These are phyloP conservation scores for Hymenochirus boettgeri DNA, from an alignment of 2,113 vertebrate species.

Conservation along the genomic window DNA sequence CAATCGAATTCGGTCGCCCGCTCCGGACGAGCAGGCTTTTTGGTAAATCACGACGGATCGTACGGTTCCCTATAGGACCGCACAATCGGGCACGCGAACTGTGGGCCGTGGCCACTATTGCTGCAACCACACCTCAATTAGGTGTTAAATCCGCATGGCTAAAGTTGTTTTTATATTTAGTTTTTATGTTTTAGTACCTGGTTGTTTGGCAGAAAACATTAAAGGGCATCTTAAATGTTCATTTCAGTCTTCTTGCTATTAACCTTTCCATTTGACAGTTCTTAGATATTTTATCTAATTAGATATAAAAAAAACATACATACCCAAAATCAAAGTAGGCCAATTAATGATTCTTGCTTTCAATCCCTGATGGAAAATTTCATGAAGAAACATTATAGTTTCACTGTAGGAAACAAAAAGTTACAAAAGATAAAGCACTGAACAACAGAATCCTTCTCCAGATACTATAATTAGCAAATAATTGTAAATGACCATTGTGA, in stretches of 20 bases:
- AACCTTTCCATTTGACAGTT: conserved; percentile 8
- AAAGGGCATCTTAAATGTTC: neutral
- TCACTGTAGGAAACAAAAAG: conserved; percentile 67
- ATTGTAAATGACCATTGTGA: neutral
- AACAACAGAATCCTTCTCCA: neutral
- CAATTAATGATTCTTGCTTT: conserved; percentile 97
- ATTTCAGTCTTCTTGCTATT: neutral
- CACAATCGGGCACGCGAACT: too few species aligned
- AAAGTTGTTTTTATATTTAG: too few species aligned
- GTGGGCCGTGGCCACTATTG: too few species aligned
- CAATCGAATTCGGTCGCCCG: too few species aligned
- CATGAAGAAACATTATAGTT: conserved; percentile 98
- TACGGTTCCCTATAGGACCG: too few species aligned
- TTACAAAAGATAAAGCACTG: conserved; percentile 6
- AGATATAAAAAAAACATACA: conserved; percentile 50
- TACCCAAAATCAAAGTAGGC: conserved; percentile 96
- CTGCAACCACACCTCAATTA: too few species aligned
- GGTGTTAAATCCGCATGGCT: too few species aligned
- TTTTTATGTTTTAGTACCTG: too few species aligned
- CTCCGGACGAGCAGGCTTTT: too few species aligned
- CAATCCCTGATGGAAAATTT: conserved; percentile 97
- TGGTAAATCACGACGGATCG: too few species aligned
- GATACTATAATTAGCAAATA: too few species aligned
- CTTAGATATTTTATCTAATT: conserved; percentile 9
- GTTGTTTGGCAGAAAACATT: neutral